Conservation (phyloP, 2,113 vertebrate species). For the Bostrychus sinensis region DNA sequence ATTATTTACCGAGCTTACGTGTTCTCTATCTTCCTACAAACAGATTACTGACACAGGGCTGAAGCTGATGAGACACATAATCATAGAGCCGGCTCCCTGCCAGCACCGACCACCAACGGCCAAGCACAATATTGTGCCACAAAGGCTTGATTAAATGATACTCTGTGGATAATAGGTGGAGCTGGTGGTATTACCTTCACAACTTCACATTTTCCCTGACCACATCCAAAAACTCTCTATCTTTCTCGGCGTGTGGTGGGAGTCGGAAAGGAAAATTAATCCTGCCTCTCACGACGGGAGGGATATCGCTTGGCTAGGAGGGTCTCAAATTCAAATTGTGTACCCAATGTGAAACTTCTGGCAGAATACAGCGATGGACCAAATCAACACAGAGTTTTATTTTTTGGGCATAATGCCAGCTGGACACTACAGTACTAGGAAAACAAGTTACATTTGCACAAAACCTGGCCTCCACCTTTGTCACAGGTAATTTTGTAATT, state of each 20-base stretch:
- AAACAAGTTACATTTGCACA: slow-evolving; percentile 13
- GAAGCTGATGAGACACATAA: slow-evolving; percentile 70
- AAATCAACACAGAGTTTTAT: slow-evolving; percentile 32
- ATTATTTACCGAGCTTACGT: slow-evolving; percentile 73
- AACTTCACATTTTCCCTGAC: slow-evolving; percentile 5
- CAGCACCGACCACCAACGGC: slow-evolving; percentile 41
- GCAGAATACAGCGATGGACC: slow-evolving; percentile 40
- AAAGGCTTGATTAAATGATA: slow-evolving; percentile 70
- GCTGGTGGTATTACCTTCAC: slow-evolving; percentile 45
- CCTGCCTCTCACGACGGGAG: slow-evolving; percentile 53
- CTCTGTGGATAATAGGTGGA: slow-evolving; percentile 60
- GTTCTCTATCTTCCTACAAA: slow-evolving; percentile 64
- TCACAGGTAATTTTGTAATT: slow-evolving; percentile 4
- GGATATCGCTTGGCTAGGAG: slow-evolving; percentile 47
- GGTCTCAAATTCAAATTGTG: slow-evolving; percentile 63
- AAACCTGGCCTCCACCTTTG: slow-evolving; percentile 10
- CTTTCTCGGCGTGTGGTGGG: slow-evolving; percentile 37
- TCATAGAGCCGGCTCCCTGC: slow-evolving; percentile 47
- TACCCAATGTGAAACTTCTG: slow-evolving; percentile 46
- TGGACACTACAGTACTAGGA: slow-evolving; percentile 18
- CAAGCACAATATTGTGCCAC: slow-evolving; percentile 61
- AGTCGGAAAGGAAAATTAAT: slow-evolving; percentile 51
- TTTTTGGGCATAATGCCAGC: slow-evolving; percentile 28
- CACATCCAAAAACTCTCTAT: slow-evolving; percentile 13
- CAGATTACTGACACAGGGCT: slow-evolving; percentile 71